Evolutionary conservation across 1,140 invertebrate genomes (phyloP).

Genomic region (Anastrepha obliqua): DNA sequence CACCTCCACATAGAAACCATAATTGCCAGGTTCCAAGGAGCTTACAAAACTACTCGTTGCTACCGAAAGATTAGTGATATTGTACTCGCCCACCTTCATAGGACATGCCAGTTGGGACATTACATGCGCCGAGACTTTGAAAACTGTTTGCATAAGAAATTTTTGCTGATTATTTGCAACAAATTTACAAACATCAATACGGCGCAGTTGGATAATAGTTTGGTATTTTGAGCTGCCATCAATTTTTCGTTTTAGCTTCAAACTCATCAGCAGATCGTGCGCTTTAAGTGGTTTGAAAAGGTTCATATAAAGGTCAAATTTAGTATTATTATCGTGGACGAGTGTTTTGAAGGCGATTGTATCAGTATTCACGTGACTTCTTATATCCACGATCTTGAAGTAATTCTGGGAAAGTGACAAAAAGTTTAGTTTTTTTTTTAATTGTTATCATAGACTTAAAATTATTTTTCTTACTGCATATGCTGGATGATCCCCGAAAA

Average conservation of each 20-base stretch:
- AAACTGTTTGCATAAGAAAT: neutral
- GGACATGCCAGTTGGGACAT: neutral
- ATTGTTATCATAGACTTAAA: neutral
- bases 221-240: neutral
- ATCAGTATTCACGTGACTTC: neutral
- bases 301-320: neutral
- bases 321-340: neutral
- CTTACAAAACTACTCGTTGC: neutral
- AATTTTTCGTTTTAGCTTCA: neutral
- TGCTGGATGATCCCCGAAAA: neutral
- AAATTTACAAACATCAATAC: conserved; percentile 14
- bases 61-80: neutral
- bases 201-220: neutral
- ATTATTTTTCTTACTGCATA: neutral
- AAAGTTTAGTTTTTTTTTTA: neutral
- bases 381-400: neutral
- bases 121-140: neutral
- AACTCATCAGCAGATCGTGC: neutral
- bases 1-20: neutral
- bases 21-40: neutral
- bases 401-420: neutral
- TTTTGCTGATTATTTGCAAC: neutral
- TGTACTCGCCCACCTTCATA: neutral
- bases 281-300: neutral
- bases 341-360: neutral